Conservation (phyloP, 2,797 vertebrate species). For the Delichon dasypus region DNA sequence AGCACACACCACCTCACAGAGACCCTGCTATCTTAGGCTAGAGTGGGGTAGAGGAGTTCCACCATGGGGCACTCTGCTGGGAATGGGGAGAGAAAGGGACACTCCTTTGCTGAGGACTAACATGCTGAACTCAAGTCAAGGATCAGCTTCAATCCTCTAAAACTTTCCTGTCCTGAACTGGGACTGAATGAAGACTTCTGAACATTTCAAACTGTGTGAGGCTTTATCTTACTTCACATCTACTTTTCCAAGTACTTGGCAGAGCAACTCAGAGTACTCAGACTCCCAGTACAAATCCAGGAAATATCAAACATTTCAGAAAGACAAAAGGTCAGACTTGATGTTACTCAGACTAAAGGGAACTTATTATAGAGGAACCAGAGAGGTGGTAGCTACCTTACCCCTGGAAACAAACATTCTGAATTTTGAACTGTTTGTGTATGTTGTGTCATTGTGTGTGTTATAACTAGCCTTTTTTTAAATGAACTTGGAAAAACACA, state of each 20-base stretch:
- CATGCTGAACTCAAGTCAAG: background rate
- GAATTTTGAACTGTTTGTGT: background rate
- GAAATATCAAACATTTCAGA: background rate
- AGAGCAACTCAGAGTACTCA: background rate
- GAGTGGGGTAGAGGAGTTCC: background rate
- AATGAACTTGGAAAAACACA: background rate
- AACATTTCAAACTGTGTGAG: background rate
- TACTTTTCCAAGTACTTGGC: background rate
- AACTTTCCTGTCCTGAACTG: background rate
- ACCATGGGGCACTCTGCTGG: background rate
- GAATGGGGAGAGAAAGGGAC: background rate
- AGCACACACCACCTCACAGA: accelerated
- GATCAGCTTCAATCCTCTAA: background rate
- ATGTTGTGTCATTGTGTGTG: background rate
- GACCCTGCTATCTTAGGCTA: background rate
- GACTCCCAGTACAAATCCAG: background rate
- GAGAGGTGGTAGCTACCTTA: background rate
- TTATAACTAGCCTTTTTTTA: background rate
- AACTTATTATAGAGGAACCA: background rate
- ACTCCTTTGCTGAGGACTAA: background rate
- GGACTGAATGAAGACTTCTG: background rate
- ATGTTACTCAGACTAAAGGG: background rate
- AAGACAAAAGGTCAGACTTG: background rate
- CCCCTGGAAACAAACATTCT: background rate
- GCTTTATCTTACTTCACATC: background rate